Conservation (phyloP, 2,888 invertebrate genomes). For the Antitype chi region DNA sequence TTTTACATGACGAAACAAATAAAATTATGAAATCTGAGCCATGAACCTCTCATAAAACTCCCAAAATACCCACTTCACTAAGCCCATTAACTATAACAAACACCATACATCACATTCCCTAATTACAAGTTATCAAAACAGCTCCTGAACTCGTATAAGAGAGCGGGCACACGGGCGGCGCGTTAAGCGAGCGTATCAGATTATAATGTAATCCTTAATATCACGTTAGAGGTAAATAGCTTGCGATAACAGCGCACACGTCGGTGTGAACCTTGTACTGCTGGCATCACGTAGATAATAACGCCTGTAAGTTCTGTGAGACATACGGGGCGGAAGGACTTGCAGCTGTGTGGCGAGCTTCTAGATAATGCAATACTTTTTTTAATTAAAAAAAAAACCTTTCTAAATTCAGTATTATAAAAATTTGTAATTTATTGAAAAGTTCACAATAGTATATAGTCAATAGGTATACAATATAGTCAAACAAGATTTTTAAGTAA, state of each 20-base stretch:
- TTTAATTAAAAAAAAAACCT: no score
- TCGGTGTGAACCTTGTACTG: conserved; percentile 62
- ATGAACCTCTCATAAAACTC: conserved; percentile 13
- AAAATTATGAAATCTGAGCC: conserved; percentile 13
- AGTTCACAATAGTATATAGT: no score
- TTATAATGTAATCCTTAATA: conserved; percentile 81
- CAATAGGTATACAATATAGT: no score
- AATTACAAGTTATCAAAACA: conserved; percentile 65
- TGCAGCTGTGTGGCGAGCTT: background rate
- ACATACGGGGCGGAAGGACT: conserved; percentile 63
- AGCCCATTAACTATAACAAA: conserved; percentile 44
- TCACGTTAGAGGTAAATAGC: conserved; percentile 75
- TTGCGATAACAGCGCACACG: conserved; percentile 72
- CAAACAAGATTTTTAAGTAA: no score
- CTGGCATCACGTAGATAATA: conserved; percentile 77
- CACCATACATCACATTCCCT: conserved; percentile 53
- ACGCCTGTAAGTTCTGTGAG: conserved; percentile 55
- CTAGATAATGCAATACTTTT: background rate
- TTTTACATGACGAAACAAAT: background rate
- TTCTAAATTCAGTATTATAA: background rate
- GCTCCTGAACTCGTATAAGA: conserved; percentile 59
- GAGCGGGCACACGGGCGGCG: conserved; percentile 62
- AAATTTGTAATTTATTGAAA: background rate
- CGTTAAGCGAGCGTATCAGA: conserved; percentile 74
- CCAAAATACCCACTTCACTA: conserved; percentile 14